Evolutionary conservation across 2,797 vertebrate genomes (phyloP).

Genomic region (Molossus alvarezi): DNA sequence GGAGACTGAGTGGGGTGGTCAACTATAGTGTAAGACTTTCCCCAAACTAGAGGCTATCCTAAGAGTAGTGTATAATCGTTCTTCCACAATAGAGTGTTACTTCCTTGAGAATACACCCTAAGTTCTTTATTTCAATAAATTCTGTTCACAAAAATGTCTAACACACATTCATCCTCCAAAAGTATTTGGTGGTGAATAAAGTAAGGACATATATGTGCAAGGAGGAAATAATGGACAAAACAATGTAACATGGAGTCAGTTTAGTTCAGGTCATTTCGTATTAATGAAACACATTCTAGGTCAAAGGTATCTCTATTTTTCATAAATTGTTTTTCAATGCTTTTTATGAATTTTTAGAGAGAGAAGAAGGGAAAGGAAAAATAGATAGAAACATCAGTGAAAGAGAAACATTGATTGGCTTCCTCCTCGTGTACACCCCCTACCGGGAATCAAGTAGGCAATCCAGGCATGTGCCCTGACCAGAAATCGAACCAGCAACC

Average conservation of each 20-base stretch:
- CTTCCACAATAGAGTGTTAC: not conserved
- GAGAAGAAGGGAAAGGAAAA: too few relatives aligned
- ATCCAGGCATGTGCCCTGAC: too few relatives aligned
- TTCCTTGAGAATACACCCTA: not conserved
- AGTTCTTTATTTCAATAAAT: not conserved
- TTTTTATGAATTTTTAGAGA: too few relatives aligned
- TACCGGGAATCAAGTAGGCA: too few relatives aligned
- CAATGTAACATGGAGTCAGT: not conserved
- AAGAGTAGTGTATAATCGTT: not conserved
- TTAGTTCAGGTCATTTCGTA: not conserved
- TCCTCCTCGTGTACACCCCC: too few relatives aligned
- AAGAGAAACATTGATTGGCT: too few relatives aligned
- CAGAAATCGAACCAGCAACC: too few relatives aligned
- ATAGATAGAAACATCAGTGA: too few relatives aligned
- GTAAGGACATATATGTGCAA: not conserved
- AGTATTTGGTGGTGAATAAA: not conserved
- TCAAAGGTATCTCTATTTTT: not conserved
- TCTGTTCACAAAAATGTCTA: not conserved
- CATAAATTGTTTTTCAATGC: too few relatives aligned
- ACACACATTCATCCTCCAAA: not conserved
- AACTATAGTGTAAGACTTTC: not conserved
- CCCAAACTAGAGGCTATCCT: not conserved
- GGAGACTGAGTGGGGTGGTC: not conserved
- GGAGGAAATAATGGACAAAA: not conserved
- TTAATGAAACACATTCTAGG: not conserved